Evolutionary conservation across 2,113 vertebrate genomes (phyloP), one percentile per base, ranked within the genome.

Genomic region (Salvelinus alpinus): DNA sequence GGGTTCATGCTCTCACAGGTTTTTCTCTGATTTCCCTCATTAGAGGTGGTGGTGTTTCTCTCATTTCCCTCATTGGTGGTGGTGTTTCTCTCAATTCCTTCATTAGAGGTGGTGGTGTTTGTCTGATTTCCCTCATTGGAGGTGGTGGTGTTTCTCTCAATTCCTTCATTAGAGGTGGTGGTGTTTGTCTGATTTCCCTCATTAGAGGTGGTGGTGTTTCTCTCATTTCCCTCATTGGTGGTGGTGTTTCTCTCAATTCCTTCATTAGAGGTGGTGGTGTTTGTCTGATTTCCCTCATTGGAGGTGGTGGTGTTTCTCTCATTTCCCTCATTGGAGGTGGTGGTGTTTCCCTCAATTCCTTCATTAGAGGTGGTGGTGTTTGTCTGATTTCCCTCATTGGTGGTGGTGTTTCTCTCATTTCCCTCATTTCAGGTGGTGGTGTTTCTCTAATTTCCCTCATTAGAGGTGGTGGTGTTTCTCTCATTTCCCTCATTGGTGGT

Each of bases 61-160:
- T 34, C 0, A 34, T 34, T 34, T 34, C 31, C 29, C 29, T 31
- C 29, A 31, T 31, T 31, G 29, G 1, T 31, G 29, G 29, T 31
- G 59, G 57, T 62, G 64, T 22, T 59, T 73, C 5, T 76, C 73
- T 60, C 11, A 66, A 62, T 66, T 65, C 1, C 34, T 27, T 22
- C 72, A 47, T n/a, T 8, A 24, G 64, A n/a, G 38, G 38, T 71
- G 48, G 69, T 79, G 54, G 27, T 65, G 71, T 80, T 67, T 16
- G 0, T 6, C 31, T 34, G 0, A 34, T 34, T 34, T 34, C 31
- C 29, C 29, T 31, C 29, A 31, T 31, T 27, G 3, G 27, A 27
- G 27, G 27, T 27, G 27, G 27, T 27, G 57, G 54, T 62, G 62
- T n/a, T 59, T 73, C 20, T 75, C 73, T 60, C 13, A 66, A 62